Conservation (phyloP, 2,888 invertebrate species). For the Exocentrus adspersus region DNA sequence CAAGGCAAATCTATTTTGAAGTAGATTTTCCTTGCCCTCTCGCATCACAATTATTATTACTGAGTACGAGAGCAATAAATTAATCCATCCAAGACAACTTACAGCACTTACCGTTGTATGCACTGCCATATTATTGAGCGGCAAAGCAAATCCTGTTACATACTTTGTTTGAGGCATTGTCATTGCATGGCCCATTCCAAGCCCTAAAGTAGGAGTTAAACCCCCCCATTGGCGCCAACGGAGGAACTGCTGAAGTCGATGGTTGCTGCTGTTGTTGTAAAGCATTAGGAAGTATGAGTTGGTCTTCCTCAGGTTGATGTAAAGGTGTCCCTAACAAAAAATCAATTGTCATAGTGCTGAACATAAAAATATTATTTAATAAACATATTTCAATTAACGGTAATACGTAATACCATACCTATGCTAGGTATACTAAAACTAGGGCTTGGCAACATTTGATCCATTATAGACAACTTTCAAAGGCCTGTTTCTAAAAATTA, state of each 20-base stretch:
- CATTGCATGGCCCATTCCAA: conserved; percentile 72
- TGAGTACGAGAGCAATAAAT: no score
- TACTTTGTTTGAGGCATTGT: conserved; percentile 78
- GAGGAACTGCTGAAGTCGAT: conserved; percentile 66
- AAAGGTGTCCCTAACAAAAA: conserved; percentile 74
- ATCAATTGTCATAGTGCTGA: no score
- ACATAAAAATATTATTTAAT: no score
- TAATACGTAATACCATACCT: conserved; percentile 64
- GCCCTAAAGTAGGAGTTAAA: conserved; percentile 70
- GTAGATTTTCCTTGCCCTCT: no score
- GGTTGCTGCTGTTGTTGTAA: conserved; percentile 71
- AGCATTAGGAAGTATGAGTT: conserved; percentile 87
- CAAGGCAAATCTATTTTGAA: no score
- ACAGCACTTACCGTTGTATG: conserved; percentile 86
- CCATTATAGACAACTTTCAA: no score
- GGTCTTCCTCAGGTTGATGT: conserved; percentile 91
- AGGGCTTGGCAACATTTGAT: conserved; percentile 91
- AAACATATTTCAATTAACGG: no score
- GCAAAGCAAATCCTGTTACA: conserved; percentile 79
- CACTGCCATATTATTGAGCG: conserved; percentile 82
- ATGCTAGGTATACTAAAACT: conserved; percentile 90
- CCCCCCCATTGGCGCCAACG: conserved; percentile 68
- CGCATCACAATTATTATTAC: no score
- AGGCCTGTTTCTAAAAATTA: no score
- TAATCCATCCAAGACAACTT: no score